Base-by-base conservation (phyloP, 92 coral and sea anemone species). In the Palythoa grandiflora region DNA sequence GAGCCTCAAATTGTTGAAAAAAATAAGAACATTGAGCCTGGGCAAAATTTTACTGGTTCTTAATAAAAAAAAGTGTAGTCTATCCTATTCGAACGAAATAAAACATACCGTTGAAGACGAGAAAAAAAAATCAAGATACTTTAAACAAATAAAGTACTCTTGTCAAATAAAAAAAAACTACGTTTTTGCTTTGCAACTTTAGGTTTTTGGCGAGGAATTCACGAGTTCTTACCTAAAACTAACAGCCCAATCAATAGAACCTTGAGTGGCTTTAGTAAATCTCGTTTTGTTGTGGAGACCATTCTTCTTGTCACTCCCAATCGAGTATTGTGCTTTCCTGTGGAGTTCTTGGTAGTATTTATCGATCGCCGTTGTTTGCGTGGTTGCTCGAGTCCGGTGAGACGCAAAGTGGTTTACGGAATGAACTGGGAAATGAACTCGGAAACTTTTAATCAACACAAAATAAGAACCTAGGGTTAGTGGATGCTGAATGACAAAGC, bases 401-500 rank as follows among this genome's bases (percentile, higher is more conserved):
- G 59, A 44, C n/a, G 86, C 73, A 28, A 81, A 81, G 44, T 40
- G 75, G 68, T 77, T 16, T 80, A 59, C 40, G 38, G 86, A 81
- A 66, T 81, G 75, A 81, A 81, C 65, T 65, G 86, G 86, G 86
- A 81, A 81, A 81, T 81, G 86, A 81, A 48, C 60, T 19, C 73
- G 86, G 86, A 65, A 81, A 66, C 86, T 81, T 53, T 36, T 19
- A 66, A 81, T 81, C 86, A 81, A 6, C 55, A 44, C 86, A 81
- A 81, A n/a, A 38, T 71, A 66, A 65, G 75, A 44, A 21, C 44
- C 86, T 81, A 9, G 48, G 86, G 61, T 63, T 81, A 16, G 52
- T 81, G 6, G 40, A 28, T 13, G 60, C 54, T 35, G n/a, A 81
- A 63, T 20, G 47, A 57, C 66, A 81, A 15, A 2, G 74, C 20